Percentiles rank a stretch among this genome's conserved stretches.
Conservation (phyloP, 2,888 invertebrate species). For the Zaprionus bogoriensis region DNA sequence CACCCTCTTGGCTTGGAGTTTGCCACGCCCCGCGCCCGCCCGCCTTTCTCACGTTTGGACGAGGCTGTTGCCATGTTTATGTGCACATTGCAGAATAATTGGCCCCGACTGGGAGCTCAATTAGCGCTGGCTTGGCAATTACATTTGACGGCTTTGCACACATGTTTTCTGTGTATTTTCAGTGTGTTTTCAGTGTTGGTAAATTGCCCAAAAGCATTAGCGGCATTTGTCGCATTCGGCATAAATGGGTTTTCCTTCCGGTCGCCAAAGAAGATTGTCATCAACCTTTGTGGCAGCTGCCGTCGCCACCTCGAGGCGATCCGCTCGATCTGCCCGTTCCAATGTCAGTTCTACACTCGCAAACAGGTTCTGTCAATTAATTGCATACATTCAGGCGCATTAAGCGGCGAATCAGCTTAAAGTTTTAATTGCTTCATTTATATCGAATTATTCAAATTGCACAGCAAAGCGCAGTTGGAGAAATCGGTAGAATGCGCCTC, state of each 20-base stretch:
- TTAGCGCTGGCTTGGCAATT: slow-evolving; percentile 68
- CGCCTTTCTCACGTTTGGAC: slow-evolving; percentile 42
- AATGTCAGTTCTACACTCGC: slow-evolving; percentile 6
- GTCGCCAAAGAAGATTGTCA: slow-evolving; percentile 37
- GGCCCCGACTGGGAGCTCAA: slow-evolving; percentile 68
- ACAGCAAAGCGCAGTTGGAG: background rate
- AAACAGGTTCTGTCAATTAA: slow-evolving; percentile 30
- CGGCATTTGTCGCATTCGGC: slow-evolving; percentile 42
- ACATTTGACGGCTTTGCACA: slow-evolving; percentile 70
- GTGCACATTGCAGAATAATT: slow-evolving; percentile 74
- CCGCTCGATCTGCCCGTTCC: background rate
- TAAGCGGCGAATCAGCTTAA: background rate
- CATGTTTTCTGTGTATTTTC: slow-evolving; percentile 18
- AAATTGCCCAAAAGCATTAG: slow-evolving; percentile 58
- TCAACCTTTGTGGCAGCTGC: slow-evolving; percentile 6
- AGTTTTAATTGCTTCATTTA: background rate
- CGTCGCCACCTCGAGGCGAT: background rate
- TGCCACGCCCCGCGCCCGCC: slow-evolving; percentile 40
- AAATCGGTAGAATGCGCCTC: background rate
- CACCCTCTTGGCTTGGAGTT: slow-evolving; percentile 45
- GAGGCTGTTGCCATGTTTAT: slow-evolving; percentile 41
- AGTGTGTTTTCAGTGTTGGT: slow-evolving; percentile 52
- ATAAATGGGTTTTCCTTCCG: slow-evolving; percentile 70
- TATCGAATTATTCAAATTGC: background rate
- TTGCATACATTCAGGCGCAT: slow-evolving; percentile 53